These are phyloP conservation scores for Tetrapedia diversipes DNA, from an alignment of 2,888 invertebrate genomes.

Conservation along the genomic window DNA sequence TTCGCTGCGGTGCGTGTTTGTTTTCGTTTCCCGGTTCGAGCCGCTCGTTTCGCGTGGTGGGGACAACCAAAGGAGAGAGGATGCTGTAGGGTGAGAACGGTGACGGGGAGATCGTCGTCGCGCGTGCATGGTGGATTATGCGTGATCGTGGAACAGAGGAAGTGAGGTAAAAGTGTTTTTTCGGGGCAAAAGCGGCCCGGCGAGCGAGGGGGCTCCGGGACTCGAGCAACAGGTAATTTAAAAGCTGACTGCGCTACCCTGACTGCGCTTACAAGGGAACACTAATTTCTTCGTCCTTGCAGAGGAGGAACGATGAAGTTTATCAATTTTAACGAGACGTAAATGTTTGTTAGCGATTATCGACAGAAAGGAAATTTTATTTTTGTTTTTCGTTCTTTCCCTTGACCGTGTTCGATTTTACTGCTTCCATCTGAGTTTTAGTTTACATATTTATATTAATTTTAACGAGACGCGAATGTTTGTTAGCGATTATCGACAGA, in stretches of 20 bases:
- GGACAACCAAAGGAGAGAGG: background rate
- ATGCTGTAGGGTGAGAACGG: conserved; percentile 5
- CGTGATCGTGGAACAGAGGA: conserved; percentile 61
- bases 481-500: background rate
- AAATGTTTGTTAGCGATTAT: too few relatives aligned
- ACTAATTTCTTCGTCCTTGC: too few relatives aligned
- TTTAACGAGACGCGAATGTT: background rate
- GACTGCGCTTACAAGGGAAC: too few relatives aligned
- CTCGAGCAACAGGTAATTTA: conserved; percentile 81
- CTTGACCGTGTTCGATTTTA: too few relatives aligned
- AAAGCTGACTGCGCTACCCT: conserved; percentile 35
- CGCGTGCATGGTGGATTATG: conserved; percentile 56
- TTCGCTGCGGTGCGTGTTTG: too few relatives aligned
- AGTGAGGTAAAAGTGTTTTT: conserved; percentile 81
- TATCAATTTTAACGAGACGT: too few relatives aligned
- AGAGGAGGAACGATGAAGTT: too few relatives aligned
- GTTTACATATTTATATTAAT: too few relatives aligned
- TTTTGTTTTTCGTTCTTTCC: too few relatives aligned
- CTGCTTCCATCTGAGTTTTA: too few relatives aligned
- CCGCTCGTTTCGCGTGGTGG: background rate
- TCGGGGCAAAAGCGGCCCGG: conserved; percentile 79
- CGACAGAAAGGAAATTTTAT: too few relatives aligned
- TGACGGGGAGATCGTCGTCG: background rate
- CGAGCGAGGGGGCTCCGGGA: conserved; percentile 81
- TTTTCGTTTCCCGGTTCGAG: too few relatives aligned